Conservation (phyloP, 2,888 invertebrate species). For the Tachina grossa region DNA sequence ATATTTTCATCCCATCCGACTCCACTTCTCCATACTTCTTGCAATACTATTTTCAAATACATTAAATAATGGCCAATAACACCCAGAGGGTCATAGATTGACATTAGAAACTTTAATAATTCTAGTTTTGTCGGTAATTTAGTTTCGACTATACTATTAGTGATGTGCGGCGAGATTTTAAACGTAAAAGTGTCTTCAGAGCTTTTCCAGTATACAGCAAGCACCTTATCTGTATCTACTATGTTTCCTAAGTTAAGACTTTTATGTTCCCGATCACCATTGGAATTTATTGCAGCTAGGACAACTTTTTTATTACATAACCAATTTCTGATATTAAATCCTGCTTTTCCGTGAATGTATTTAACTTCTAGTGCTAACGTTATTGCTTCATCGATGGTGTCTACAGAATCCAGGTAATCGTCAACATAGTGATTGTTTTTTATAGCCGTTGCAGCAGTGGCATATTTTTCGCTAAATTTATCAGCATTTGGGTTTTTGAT, state of each 20-base stretch:
- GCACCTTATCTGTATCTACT: constrained; percentile 29
- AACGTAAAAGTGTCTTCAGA: constrained; percentile 40
- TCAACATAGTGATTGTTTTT: constrained; percentile 50
- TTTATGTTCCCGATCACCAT: background rate
- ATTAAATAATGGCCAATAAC: constrained; percentile 35
- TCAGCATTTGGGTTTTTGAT: background rate
- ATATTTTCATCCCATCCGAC: constrained; percentile 43
- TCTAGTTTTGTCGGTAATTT: constrained; percentile 54
- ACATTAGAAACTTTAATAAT: constrained; percentile 56
- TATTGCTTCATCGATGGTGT: constrained; percentile 43
- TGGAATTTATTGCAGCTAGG: constrained; percentile 18
- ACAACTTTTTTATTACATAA: constrained; percentile 26
- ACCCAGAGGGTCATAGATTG: constrained; percentile 56
- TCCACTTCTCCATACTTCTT: constrained; percentile 35
- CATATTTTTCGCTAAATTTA: too few species aligned
- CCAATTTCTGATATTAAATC: constrained; percentile 47
- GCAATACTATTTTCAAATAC: constrained; percentile 33
- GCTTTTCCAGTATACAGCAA: constrained; percentile 55
- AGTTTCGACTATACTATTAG: background rate
- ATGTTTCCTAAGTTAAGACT: too few species aligned
- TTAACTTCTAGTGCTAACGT: constrained; percentile 29
- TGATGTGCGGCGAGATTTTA: constrained; percentile 36
- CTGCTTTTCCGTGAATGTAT: constrained; percentile 35
- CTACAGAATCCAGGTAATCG: constrained; percentile 44
- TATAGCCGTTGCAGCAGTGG: background rate